Conservation (phyloP, 1,140 invertebrate species). For the Drosophila bocqueti region DNA sequence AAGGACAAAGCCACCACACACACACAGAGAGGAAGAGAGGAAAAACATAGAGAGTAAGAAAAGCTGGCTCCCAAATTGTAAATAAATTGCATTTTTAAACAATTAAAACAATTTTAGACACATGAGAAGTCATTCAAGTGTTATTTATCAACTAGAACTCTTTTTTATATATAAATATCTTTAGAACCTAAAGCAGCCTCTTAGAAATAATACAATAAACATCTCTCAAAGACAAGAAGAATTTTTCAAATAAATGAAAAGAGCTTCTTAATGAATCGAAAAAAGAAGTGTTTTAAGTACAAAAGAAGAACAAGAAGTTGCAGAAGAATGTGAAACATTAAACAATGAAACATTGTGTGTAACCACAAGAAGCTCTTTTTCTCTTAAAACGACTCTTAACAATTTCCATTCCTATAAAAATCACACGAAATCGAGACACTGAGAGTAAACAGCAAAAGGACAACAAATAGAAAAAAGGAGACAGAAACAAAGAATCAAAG, state of each 20-base stretch:
- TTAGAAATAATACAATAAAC: neutral
- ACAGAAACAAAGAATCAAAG: neutral
- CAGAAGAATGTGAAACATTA: neutral
- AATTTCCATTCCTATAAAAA: constrained; percentile 16
- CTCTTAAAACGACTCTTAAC: neutral
- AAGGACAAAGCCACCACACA: constrained; percentile 29
- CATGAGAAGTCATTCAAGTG: neutral
- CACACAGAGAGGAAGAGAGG: constrained; percentile 6
- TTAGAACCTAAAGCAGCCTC: too few species aligned
- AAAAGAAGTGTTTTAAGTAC: neutral
- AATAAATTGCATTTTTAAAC: neutral
- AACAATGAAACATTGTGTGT: neutral
- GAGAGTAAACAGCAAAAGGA: constrained; percentile 17
- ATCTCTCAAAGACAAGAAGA: neutral
- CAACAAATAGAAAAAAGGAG: neutral
- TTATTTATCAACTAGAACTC: neutral
- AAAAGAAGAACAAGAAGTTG: neutral
- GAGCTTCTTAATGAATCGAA: neutral
- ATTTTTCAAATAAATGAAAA: neutral
- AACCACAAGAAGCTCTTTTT: neutral
- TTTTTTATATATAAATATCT: neutral
- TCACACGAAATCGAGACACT: constrained; percentile 17
- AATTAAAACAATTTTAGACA: neutral
- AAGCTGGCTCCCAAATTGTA: neutral
- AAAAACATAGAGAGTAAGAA: neutral